Conservation (phyloP, 1,140 invertebrate genomes). For the Chironomus tepperi region DNA sequence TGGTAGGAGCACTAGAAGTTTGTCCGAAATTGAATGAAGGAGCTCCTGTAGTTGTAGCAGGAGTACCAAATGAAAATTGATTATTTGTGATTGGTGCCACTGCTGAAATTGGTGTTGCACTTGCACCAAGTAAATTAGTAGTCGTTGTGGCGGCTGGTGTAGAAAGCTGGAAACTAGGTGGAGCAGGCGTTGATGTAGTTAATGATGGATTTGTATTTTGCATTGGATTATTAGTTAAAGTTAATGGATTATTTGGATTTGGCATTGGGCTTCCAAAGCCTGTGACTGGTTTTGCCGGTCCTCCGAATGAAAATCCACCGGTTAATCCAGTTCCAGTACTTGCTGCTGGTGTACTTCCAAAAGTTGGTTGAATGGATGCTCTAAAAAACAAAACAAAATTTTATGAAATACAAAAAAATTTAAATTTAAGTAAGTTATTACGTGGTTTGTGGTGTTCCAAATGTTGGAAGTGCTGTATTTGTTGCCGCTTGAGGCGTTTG, state of each 20-base stretch:
- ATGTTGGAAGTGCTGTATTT: conserved; percentile 23
- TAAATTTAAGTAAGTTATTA: no score
- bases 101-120: conserved; percentile 29
- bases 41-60: conserved; percentile 28
- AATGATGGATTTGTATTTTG: neutral
- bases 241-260: neutral
- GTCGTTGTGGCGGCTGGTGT: neutral
- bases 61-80: conserved; percentile 29
- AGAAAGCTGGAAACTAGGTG: neutral
- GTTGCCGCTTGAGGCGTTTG: conserved; percentile 20
- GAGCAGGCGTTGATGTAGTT: neutral
- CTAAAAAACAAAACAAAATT: neutral
- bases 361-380: neutral
- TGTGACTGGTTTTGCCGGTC: conserved; percentile 25
- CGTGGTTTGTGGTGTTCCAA: conserved; percentile 17
- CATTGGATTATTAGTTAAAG: no score
- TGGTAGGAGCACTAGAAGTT: conserved; percentile 25
- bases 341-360: conserved; percentile 27
- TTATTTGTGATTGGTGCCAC: conserved; percentile 27
- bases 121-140: conserved; percentile 19
- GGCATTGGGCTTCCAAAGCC: neutral
- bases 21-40: conserved; percentile 22
- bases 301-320: conserved; percentile 30
- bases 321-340: conserved; percentile 26
- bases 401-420: conserved; percentile 20